phyloP scores from a whole-genome alignment of 2,113 vertebrate genomes.

The Cyprichromis sp. region DNA sequence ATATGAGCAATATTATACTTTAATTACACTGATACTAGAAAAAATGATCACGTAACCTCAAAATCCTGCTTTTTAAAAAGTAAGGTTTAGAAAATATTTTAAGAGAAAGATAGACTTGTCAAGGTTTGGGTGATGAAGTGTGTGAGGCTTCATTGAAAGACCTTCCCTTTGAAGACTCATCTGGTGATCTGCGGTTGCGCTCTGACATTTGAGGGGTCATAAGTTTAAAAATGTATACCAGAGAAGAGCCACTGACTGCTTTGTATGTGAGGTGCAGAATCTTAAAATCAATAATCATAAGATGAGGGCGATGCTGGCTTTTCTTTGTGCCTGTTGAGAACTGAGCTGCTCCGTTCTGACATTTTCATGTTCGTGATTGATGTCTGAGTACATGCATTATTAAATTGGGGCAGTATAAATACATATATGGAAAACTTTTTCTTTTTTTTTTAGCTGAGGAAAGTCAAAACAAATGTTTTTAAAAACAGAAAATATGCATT shows the following conservation, averaged over 20 bases:
- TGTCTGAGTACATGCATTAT: not conserved
- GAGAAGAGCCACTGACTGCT: not conserved
- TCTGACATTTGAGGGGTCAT: constrained; percentile 13
- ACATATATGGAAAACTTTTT: not conserved
- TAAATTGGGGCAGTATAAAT: not conserved
- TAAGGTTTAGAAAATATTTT: not conserved
- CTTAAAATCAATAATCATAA: constrained; percentile 1
- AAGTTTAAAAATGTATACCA: constrained; percentile 11
- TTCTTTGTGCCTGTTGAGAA: not conserved
- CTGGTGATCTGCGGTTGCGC: not conserved
- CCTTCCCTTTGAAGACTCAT: constrained; percentile 21
- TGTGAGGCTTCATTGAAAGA: not conserved
- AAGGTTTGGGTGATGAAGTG: not conserved
- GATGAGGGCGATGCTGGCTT: not conserved
- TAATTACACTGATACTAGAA: no score
- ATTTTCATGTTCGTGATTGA: not conserved
- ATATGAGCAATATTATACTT: not conserved
- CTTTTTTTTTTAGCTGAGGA: not conserved
- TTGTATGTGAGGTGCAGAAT: not conserved
- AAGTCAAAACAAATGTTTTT: not conserved
- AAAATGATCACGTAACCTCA: not conserved
- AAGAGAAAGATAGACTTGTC: not conserved
- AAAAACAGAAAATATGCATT: not conserved
- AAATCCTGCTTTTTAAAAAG: not conserved
- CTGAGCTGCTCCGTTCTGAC: not conserved